Evolutionary conservation across 1,140 invertebrate genomes (phyloP), one percentile per base, ranked within the genome.

Genomic region (Amphibalanus amphitrite): DNA sequence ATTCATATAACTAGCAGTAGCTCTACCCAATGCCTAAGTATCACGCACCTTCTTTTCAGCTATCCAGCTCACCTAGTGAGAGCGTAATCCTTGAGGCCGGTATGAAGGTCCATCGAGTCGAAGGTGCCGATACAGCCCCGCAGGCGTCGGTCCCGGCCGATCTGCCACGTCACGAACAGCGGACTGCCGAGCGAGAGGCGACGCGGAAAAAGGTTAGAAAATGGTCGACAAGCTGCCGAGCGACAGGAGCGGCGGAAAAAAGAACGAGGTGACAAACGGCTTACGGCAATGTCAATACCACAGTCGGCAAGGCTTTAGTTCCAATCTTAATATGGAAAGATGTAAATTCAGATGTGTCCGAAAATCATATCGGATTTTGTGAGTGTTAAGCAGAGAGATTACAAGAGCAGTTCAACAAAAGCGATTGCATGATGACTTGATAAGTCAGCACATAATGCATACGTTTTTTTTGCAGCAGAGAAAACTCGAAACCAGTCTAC

Each of bases 101-200:
- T 85, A 80, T 96, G 93, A 74, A 97, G 85, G 79, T 92, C 90
- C 86, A 97, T 93, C 59, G 95, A 90, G 81, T 90, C 95, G 78
- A 96, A 96, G 71, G 93, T 96, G 72, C 93, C 93, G 79, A 96
- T 95, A 80, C 93, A 96, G n/a, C 93, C 93, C 74, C 93, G 85
- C 72, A 96, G 83, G 71, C 91, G 86, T 79, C 89, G 87, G 78
- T 97, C 95, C 79, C 91, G 90, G 26, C 96, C 95, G 79, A 93
- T 93, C 80, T 93, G 93, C 96, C 96, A 99, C 72, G 96, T 98
- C 33, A 99, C 96, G 86, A 99, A 99, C 77, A 99, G 84, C 69
- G 95, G 96, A 82, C 95, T 97, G 84, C 28, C 10, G n/a, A n/a
- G 20, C 3, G 3, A 65, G 72, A 89, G 89, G 82, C 75, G 79